A percentile compares a stretch with the other conserved stretches of the same genome.
Conservation (phyloP, 2,888 invertebrate species). For the Glyphotaelius pellucidus region DNA sequence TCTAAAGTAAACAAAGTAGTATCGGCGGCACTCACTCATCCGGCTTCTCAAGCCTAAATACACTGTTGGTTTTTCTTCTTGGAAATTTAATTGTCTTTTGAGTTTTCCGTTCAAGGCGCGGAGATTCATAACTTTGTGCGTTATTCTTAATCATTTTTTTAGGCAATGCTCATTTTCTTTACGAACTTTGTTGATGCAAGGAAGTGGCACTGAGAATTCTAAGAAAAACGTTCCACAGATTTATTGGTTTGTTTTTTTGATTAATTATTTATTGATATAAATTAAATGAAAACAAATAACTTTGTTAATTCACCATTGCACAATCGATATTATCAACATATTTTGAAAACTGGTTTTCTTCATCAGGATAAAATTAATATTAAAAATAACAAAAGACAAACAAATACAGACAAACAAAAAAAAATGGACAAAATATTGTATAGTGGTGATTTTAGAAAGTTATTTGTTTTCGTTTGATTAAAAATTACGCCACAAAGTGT, state of each 20-base stretch:
- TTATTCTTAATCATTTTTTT: background rate
- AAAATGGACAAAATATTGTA: too few relatives aligned
- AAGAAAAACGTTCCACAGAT: background rate
- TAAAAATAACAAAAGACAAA: too few relatives aligned
- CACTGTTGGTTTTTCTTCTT: slow-evolving; percentile 35
- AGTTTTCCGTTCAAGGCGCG: slow-evolving; percentile 16
- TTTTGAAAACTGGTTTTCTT: too few relatives aligned
- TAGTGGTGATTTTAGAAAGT: too few relatives aligned
- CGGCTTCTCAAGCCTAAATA: slow-evolving; percentile 8
- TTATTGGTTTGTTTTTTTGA: background rate
- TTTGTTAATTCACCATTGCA: too few relatives aligned
- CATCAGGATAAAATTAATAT: too few relatives aligned
- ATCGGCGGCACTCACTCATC: slow-evolving; percentile 40
- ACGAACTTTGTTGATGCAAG: background rate
- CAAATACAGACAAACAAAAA: too few relatives aligned
- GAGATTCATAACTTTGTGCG: background rate
- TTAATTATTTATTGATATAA: too few relatives aligned
- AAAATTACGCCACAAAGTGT: too few relatives aligned
- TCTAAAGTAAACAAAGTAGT: slow-evolving; percentile 60
- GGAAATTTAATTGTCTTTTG: slow-evolving; percentile 43
- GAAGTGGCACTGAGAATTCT: background rate
- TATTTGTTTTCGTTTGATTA: too few relatives aligned
- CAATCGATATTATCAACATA: too few relatives aligned
- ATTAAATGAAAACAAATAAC: too few relatives aligned
- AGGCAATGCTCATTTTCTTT: background rate